Percentiles rank a stretch among this genome's conserved stretches.
phyloP scores from a whole-genome alignment of 2,888 invertebrate species.

The Trisateles emortualis region DNA sequence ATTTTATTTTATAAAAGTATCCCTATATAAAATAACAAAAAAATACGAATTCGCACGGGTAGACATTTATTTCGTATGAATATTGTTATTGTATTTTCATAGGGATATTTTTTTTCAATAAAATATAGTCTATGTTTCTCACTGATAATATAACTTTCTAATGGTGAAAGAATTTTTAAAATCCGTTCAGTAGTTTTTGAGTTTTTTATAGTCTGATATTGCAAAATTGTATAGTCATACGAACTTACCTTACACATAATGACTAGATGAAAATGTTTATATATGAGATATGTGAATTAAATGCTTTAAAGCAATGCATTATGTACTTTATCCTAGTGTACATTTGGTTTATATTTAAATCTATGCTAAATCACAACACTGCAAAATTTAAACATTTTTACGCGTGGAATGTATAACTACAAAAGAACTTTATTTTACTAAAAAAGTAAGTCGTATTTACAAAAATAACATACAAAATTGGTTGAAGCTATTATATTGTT shows the following conservation, averaged over 20 bases:
- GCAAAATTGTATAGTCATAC: constrained; percentile 19
- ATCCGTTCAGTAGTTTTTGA: no score
- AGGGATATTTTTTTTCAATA: no score
- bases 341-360: constrained; percentile 43
- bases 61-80: no score
- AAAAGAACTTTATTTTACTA: neutral
- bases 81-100: no score
- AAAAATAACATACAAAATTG: constrained; percentile 4
- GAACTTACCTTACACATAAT: constrained; percentile 32
- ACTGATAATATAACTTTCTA: no score
- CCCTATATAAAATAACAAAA: no score
- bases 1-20: no score
- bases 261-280: constrained; percentile 52
- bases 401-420: constrained; percentile 54
- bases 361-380: constrained; percentile 71
- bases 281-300: constrained; percentile 69
- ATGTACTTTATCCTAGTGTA: constrained; percentile 50
- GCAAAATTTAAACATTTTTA: constrained; percentile 56
- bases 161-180: no score
- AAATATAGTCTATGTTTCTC: no score
- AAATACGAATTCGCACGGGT: no score
- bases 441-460: constrained; percentile 15
- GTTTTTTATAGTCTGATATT: neutral
- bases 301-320: constrained; percentile 62
- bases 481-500: constrained; percentile 6